Evolutionary conservation across 2,113 vertebrate species (phyloP).

Genomic region (Tragelaphus imberbis): DNA sequence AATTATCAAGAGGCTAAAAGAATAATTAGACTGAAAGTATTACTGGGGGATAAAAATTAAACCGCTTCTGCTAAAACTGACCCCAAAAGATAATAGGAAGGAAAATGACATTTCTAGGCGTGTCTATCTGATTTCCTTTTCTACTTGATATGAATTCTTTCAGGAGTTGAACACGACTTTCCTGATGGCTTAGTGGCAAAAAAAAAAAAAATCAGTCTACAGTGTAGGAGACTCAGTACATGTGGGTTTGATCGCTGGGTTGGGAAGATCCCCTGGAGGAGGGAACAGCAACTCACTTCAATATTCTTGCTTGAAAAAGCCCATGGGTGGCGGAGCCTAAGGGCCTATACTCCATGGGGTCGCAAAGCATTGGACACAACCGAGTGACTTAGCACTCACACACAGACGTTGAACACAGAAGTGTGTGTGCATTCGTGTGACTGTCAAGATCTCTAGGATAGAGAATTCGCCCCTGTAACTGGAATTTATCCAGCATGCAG

Average conservation of each 20-base stretch:
- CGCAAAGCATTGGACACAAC: accelerated
- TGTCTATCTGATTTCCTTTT: background rate
- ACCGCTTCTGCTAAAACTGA: background rate
- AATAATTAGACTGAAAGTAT: background rate
- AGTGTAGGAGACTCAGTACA: background rate
- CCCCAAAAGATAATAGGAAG: background rate
- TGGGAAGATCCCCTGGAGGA: background rate
- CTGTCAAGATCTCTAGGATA: background rate
- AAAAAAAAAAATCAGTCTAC: background rate
- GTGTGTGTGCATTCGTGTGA: background rate
- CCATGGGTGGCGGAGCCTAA: background rate
- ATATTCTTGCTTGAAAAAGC: background rate
- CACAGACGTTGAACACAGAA: background rate
- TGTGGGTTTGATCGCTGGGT: background rate
- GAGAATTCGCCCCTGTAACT: background rate
- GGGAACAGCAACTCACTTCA: background rate
- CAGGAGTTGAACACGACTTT: background rate
- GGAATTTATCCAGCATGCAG: slow-evolving; percentile 10
- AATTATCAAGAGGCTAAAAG: background rate
- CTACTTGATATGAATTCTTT: background rate
- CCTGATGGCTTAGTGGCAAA: background rate
- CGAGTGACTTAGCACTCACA: background rate
- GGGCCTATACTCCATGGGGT: background rate
- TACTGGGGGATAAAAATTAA: background rate
- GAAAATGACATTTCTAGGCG: background rate